Evolutionary conservation across 2,113 vertebrate genomes (phyloP).

Genomic region (Sorex araneus): DNA sequence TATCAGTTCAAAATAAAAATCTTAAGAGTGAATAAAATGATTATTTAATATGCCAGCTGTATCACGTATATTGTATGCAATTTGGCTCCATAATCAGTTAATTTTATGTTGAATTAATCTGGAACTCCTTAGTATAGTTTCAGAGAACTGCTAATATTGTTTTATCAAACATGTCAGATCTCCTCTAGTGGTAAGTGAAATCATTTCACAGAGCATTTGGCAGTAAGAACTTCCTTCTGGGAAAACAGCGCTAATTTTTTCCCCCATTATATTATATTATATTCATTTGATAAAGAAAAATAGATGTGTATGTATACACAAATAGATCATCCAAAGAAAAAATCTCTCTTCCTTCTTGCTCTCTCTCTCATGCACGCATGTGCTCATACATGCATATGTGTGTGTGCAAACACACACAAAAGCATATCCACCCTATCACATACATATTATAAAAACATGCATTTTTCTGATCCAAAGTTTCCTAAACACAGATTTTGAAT

Average conservation of each 20-base stretch:
- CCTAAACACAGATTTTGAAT: neutral
- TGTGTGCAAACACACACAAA: neutral
- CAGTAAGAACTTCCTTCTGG: neutral
- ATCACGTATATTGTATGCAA: neutral
- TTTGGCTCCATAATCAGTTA: conserved; percentile 49
- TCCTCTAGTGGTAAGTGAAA: conserved; percentile 22
- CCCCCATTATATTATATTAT: neutral
- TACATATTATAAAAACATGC: neutral
- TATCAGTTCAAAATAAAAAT: conserved; percentile 7
- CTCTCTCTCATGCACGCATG: neutral
- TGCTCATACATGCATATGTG: too few relatives aligned
- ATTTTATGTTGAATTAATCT: conserved; percentile 65
- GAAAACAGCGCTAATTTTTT: neutral
- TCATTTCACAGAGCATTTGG: conserved; percentile 1
- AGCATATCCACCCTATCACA: neutral
- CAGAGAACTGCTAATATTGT: conserved; percentile 20
- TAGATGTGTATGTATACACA: neutral
- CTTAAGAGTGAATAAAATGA: neutral
- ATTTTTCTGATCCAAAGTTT: conserved; percentile 57
- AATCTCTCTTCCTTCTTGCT: neutral
- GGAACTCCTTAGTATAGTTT: conserved; percentile 14
- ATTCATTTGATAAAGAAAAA: neutral
- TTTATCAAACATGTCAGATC: conserved; percentile 54
- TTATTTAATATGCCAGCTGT: conserved; percentile 63
- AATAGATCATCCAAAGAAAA: neutral